Conservation (phyloP, 2,888 invertebrate genomes). For the Ecliptopera silaceata region DNA sequence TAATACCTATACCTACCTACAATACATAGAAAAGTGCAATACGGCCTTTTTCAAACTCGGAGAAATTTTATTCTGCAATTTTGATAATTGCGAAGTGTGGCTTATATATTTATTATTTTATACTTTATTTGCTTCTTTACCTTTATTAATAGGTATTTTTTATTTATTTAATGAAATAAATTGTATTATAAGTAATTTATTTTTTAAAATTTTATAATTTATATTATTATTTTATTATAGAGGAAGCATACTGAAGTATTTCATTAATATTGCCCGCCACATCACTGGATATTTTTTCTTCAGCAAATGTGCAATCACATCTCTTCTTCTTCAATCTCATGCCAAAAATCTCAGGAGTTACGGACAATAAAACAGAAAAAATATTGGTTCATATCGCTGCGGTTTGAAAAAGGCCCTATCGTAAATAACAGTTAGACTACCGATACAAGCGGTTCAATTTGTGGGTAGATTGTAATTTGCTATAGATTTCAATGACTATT, state of each 20-base stretch:
- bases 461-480: slow-evolving; percentile 13
- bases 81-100: too few species aligned
- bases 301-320: too few species aligned
- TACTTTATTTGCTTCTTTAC: slow-evolving; percentile 86
- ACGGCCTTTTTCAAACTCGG: slow-evolving; percentile 1
- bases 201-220: slow-evolving; percentile 70
- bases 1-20: slow-evolving; percentile 8
- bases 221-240: slow-evolving; percentile 68
- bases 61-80: too few species aligned
- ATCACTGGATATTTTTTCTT: too few species aligned
- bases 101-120: slow-evolving; percentile 87
- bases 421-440: slow-evolving; percentile 2
- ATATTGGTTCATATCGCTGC: background rate
- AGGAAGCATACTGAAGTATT: too few species aligned
- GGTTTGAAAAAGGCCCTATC: background rate
- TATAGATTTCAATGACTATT: slow-evolving; percentile 31
- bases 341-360: too few species aligned
- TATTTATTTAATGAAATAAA: slow-evolving; percentile 68
- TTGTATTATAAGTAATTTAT: slow-evolving; percentile 80
- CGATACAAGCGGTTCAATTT: background rate
- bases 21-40: background rate
- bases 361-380: too few species aligned
- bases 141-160: slow-evolving; percentile 84
- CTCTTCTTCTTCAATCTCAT: too few species aligned
- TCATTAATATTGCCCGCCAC: too few species aligned